Evolutionary conservation across 1,140 invertebrate species (phyloP).

Genomic region (Schlechtendalia chinensis): DNA sequence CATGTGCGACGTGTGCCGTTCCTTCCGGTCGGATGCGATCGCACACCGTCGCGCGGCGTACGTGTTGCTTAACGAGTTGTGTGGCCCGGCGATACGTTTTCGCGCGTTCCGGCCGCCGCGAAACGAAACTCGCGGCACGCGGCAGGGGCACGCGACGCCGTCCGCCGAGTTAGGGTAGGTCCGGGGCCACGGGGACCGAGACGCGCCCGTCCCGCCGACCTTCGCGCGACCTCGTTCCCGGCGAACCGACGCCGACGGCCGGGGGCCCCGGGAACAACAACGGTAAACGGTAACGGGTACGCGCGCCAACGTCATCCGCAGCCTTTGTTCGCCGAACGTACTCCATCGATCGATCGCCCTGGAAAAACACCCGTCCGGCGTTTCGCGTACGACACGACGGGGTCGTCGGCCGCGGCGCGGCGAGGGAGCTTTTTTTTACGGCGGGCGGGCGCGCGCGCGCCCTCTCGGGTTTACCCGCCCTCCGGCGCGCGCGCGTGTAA

Average conservation of each 20-base stretch:
- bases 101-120: too few relatives aligned
- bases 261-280: slow-evolving; percentile 29
- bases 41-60: too few relatives aligned
- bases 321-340: slow-evolving; percentile 33
- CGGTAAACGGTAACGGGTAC: too few relatives aligned
- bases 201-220: slow-evolving; percentile 43
- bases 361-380: not conserved
- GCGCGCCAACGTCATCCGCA: not conserved
- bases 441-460: slow-evolving; percentile 19
- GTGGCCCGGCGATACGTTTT: too few relatives aligned
- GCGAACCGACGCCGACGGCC: slow-evolving; percentile 40
- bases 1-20: too few relatives aligned
- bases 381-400: not conserved
- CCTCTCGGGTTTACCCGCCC: not conserved
- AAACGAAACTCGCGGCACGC: too few relatives aligned
- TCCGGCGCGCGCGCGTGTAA: not conserved
- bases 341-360: not conserved
- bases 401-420: not conserved
- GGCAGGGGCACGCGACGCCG: not conserved
- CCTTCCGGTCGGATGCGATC: too few relatives aligned
- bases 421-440: slow-evolving; percentile 31
- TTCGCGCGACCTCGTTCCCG: slow-evolving; percentile 38
- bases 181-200: slow-evolving; percentile 25
- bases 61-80: too few relatives aligned
- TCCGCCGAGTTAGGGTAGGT: slow-evolving; percentile 42